These are phyloP conservation scores for Hypomecis atomaria DNA, from an alignment of 2,888 invertebrate species.

Conservation along the genomic window DNA sequence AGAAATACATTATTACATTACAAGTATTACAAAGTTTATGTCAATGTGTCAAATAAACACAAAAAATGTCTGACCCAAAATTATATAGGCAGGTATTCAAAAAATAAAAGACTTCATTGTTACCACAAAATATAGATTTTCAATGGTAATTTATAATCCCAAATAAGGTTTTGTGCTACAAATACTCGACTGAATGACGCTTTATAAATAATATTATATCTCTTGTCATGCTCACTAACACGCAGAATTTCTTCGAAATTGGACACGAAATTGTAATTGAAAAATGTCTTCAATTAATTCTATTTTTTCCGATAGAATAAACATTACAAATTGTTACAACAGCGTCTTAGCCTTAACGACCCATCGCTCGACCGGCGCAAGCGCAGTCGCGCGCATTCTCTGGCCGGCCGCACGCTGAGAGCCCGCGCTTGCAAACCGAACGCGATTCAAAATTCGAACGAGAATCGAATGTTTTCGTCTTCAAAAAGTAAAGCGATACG, in stretches of 20 bases:
- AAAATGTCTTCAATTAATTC: neutral
- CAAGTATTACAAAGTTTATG: too few relatives aligned
- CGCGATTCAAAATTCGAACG: constrained; percentile 32
- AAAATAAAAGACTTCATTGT: too few relatives aligned
- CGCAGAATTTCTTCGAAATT: neutral
- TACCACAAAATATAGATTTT: too few relatives aligned
- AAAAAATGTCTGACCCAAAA: too few relatives aligned
- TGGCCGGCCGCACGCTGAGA: constrained; percentile 51
- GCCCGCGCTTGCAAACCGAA: constrained; percentile 45
- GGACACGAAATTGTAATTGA: neutral
- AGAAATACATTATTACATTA: too few relatives aligned
- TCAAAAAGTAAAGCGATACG: constrained; percentile 3
- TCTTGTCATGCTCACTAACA: constrained; percentile 1
- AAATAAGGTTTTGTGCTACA: too few relatives aligned
- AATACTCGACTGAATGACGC: too few relatives aligned
- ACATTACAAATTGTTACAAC: constrained; percentile 7
- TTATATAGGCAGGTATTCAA: too few relatives aligned
- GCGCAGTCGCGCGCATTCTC: constrained; percentile 54
- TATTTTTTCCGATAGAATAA: constrained; percentile 9
- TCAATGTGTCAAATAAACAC: too few relatives aligned
- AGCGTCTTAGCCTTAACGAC: constrained; percentile 21
- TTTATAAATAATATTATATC: too few relatives aligned
- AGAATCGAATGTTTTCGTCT: constrained; percentile 16
- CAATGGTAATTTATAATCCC: too few relatives aligned
- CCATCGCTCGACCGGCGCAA: constrained; percentile 28